Evolutionary conservation across 2,113 vertebrate species (phyloP).

Genomic region (Varanus salvator): DNA sequence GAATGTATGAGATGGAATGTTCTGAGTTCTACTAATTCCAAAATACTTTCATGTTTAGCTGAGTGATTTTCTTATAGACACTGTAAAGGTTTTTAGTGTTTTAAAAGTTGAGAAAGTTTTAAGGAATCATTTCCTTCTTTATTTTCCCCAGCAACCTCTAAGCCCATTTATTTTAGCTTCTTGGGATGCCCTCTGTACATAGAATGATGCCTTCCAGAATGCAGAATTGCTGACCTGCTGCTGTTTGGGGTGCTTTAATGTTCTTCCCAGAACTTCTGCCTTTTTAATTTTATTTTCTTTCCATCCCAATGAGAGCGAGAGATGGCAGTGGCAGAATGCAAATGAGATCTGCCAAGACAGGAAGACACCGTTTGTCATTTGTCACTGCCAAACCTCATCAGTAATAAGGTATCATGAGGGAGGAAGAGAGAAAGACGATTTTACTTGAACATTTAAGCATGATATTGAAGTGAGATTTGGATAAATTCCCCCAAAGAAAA

Average conservation of each 20-base stretch:
- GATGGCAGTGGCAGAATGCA: slow-evolving; percentile 61
- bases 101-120: slow-evolving; percentile 3
- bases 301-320: slow-evolving; percentile 67
- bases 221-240: slow-evolving; percentile 25
- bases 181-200: slow-evolving; percentile 31
- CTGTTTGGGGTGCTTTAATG: slow-evolving; percentile 51
- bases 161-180: slow-evolving; percentile 23
- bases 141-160: slow-evolving; percentile 20
- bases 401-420: slow-evolving; percentile 65
- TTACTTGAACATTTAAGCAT: slow-evolving; percentile 66
- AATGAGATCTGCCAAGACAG: slow-evolving; percentile 67
- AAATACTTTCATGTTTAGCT: neutral
- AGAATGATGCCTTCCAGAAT: slow-evolving; percentile 36
- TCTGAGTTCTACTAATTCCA: neutral
- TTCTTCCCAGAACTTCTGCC: slow-evolving; percentile 53
- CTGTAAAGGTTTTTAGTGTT: neutral
- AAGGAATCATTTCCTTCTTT: neutral
- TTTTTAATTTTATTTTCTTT: slow-evolving; percentile 68
- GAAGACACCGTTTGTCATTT: slow-evolving; percentile 70
- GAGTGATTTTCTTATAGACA: neutral
- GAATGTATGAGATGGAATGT: neutral
- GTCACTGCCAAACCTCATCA: slow-evolving; percentile 66
- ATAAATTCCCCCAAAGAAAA: slow-evolving; percentile 66
- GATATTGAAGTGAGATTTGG: slow-evolving; percentile 68
- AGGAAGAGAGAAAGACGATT: slow-evolving; percentile 59